Evolutionary conservation across 2,888 invertebrate genomes (phyloP).

Genomic region (Entomobrya proxima): DNA sequence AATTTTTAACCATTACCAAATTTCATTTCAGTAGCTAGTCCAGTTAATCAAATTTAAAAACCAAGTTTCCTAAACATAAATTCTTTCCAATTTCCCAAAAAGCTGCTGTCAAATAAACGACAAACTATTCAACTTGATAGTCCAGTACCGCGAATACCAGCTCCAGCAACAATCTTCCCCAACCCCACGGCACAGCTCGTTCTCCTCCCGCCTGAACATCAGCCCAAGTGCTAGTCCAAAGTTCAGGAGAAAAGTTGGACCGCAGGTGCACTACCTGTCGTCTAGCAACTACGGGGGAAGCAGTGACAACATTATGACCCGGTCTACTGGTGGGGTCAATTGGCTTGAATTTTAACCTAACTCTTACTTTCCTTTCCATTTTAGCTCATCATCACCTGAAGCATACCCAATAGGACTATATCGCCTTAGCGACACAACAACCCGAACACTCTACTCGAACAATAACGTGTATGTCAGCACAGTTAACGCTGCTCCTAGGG

Average conservation of each 20-base stretch:
- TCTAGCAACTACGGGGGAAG: neutral
- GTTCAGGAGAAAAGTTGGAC: neutral
- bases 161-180: neutral
- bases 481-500: neutral
- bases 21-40: too few species aligned
- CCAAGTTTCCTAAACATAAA: neutral
- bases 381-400: neutral
- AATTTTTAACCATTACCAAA: neutral
- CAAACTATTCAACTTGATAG: constrained; percentile 20
- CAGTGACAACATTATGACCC: constrained; percentile 51
- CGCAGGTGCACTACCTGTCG: constrained; percentile 1
- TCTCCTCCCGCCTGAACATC: neutral
- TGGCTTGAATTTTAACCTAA: constrained; percentile 50
- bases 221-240: constrained; percentile 50
- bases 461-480: neutral
- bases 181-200: neutral
- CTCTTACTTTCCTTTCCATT: neutral
- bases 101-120: constrained; percentile 39
- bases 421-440: neutral
- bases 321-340: constrained; percentile 38
- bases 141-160: constrained; percentile 46
- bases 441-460: neutral
- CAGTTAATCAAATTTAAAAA: neutral
- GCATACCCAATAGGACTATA: constrained; percentile 21
- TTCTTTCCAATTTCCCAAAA: neutral